A percentile compares a stretch with the other conserved stretches of the same genome.
Conservation (phyloP, 2,113 vertebrate species). For the Lasiurus borealis region DNA sequence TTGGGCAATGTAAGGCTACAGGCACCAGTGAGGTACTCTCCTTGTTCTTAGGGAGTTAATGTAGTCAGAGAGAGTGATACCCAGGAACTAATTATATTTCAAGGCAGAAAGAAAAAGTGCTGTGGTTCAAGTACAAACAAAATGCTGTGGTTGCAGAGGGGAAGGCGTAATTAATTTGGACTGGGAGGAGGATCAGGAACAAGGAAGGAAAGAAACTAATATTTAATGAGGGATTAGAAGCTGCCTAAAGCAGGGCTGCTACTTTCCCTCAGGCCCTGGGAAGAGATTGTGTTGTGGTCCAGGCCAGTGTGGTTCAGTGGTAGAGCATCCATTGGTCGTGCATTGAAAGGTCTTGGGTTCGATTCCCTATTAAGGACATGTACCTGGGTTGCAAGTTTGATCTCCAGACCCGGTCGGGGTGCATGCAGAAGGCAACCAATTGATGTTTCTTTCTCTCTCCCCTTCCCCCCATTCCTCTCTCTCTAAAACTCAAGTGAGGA, state of each 20-base stretch:
- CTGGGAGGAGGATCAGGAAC: conserved; percentile 14
- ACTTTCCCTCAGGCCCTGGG: not conserved
- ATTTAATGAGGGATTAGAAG: not conserved
- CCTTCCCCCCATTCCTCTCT: too few relatives aligned
- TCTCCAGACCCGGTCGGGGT: too few relatives aligned
- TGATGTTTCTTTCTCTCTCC: too few relatives aligned
- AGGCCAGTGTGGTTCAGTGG: too few relatives aligned
- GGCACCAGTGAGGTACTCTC: not conserved
- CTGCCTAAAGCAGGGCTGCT: not conserved
- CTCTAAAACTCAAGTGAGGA: too few relatives aligned
- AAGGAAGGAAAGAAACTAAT: conserved; percentile 12
- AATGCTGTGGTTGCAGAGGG: conserved; percentile 32
- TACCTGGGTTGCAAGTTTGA: too few relatives aligned
- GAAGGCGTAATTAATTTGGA: conserved; percentile 42
- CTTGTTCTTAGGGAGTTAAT: conserved; percentile 20
- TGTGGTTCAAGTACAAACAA: conserved; percentile 28
- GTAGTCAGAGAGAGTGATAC: not conserved
- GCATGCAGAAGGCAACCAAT: too few relatives aligned
- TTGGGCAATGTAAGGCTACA: not conserved
- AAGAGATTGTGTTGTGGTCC: not conserved
- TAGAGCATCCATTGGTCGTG: too few relatives aligned
- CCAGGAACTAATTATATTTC: conserved; percentile 38
- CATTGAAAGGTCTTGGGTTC: too few relatives aligned
- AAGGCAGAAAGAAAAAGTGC: conserved; percentile 52
- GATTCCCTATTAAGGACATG: too few relatives aligned